phyloP scores from a whole-genome alignment of 2,888 invertebrate species.

The Drosophila mettleri region DNA sequence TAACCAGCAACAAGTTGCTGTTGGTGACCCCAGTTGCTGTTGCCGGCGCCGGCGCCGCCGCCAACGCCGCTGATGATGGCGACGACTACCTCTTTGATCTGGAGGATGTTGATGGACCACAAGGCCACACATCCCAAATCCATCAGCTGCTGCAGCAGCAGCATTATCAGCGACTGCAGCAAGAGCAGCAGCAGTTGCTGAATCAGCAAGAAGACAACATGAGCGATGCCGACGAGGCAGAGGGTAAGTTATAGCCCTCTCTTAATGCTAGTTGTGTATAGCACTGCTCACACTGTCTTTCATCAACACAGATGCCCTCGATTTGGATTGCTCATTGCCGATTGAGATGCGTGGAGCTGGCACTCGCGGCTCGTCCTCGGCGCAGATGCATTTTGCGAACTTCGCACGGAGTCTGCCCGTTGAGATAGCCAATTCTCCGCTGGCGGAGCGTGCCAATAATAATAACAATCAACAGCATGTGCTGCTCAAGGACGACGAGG shows the following conservation, averaged over 20 bases:
- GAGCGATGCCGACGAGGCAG: conserved; percentile 91
- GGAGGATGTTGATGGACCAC: conserved; percentile 87
- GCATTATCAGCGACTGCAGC: conserved; percentile 39
- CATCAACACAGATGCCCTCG: conserved; percentile 81
- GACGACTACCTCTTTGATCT: conserved; percentile 91
- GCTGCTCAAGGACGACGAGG: conserved; percentile 73
- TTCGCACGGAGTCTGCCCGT: conserved; percentile 92
- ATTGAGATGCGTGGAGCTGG: conserved; percentile 69
- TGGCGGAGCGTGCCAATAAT: conserved; percentile 66
- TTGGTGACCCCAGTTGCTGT: conserved; percentile 34
- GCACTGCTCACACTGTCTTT: neutral
- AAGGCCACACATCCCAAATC: conserved; percentile 19
- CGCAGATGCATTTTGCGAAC: conserved; percentile 56
- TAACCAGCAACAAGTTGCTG: conserved; percentile 15
- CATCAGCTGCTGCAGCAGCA: conserved; percentile 54
- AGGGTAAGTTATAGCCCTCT: conserved; percentile 86
- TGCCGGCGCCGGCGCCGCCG: no score
- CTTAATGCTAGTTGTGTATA: neutral
- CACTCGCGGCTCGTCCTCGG: conserved; percentile 36
- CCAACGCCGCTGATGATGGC: conserved; percentile 85
- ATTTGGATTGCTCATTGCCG: conserved; percentile 81
- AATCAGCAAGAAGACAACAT: conserved; percentile 66
- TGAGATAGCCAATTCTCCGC: conserved; percentile 87
- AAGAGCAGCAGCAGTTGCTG: conserved; percentile 28
- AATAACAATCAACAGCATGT: conserved; percentile 46